Evolutionary conservation across 2,888 invertebrate genomes (phyloP), one percentile per base, ranked within the genome.

Genomic region (Empis stercorea): DNA sequence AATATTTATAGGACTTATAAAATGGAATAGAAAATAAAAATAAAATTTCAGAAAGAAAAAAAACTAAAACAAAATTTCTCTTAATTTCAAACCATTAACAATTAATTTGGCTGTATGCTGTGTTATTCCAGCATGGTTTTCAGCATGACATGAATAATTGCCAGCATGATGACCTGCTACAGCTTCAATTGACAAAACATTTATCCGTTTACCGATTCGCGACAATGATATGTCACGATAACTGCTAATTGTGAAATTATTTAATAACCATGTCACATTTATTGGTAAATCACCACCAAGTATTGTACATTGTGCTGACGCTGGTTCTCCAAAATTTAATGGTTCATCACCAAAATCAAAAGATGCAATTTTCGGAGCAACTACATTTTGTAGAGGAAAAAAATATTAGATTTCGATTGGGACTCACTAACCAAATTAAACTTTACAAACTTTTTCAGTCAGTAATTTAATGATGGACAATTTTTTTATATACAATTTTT

Each of bases 31-130:
- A 20, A 20, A 20, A 20, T 20, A 20, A 20, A n/a, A n/a, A n/a
- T n/a, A n/a, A n/a, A n/a, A n/a, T n/a, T n/a, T n/a, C n/a, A n/a
- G n/a, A n/a, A n/a, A n/a, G n/a, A n/a, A n/a, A n/a, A n/a, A n/a
- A n/a, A n/a, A n/a, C n/a, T n/a, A n/a, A n/a, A n/a, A n/a, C 20
- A 4, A 5, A 20, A 20, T 4, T 20, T 20, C 20, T n/a, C n/a
- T n/a, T n/a, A n/a, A n/a, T n/a, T n/a, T n/a, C 23, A 20, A 57
- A 85, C 85, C 85, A 65, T 84, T 81, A 55, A 87, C 84, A 64
- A 76, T 76, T 55, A 87, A 73, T 61, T 76, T 75, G 53, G 86
- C 79, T 47, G 81, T 78, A 63, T 81, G 79, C 55, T 76, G 78
- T 56, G 79, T 75, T 53, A 70, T 70, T 58, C 85, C 87, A 49